Evolutionary conservation across 1,140 invertebrate genomes (phyloP).

Genomic region (Amphibalanus amphitrite): DNA sequence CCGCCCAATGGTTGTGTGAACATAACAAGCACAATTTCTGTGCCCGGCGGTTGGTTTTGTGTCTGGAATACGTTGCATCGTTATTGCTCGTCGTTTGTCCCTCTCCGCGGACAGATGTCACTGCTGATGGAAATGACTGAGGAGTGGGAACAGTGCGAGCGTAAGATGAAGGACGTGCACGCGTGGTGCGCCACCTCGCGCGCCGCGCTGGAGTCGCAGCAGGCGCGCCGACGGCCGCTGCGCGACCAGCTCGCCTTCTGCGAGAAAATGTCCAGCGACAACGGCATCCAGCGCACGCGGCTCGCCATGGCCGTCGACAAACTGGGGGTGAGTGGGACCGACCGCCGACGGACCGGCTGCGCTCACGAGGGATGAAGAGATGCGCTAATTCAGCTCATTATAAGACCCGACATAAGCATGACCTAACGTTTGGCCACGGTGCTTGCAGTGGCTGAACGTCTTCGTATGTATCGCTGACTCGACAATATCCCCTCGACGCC

Average conservation of each 20-base stretch:
- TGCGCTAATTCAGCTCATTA: too few species aligned
- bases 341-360: slow-evolving; percentile 13
- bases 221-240: slow-evolving; percentile 65
- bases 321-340: slow-evolving; percentile 26
- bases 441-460: too few species aligned
- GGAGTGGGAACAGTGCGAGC: slow-evolving; percentile 91
- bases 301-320: slow-evolving; percentile 81
- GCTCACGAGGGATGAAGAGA: too few species aligned
- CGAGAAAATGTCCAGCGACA: slow-evolving; percentile 71
- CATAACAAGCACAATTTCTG: too few species aligned
- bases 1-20: too few species aligned
- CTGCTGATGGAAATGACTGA: slow-evolving; percentile 76
- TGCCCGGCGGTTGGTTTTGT: too few species aligned
- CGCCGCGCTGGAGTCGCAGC: slow-evolving; percentile 52
- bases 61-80: too few species aligned
- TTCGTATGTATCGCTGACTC: too few species aligned
- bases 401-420: too few species aligned
- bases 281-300: slow-evolving; percentile 76
- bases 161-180: slow-evolving; percentile 73
- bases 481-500: too few species aligned
- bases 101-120: slow-evolving; percentile 22
- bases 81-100: too few species aligned
- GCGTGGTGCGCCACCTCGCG: slow-evolving; percentile 74
- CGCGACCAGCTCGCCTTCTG: slow-evolving; percentile 63
- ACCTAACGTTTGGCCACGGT: too few species aligned